Percentiles rank a stretch among this genome's conserved stretches.
Conservation (phyloP, 2,797 vertebrate species). For the Aphelocoma californica region DNA sequence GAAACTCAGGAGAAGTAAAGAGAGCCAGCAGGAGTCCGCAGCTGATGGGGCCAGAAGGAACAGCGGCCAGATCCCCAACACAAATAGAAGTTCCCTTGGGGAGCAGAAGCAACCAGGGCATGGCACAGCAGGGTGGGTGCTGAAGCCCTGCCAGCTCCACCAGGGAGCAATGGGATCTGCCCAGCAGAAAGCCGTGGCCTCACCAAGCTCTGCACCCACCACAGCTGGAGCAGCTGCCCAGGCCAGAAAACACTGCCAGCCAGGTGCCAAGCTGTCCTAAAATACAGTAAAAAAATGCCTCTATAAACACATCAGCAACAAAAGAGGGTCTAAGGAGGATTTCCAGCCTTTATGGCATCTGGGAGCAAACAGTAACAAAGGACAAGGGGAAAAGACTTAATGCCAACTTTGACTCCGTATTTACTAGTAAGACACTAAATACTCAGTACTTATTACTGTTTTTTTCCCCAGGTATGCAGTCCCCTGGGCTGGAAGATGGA, state of each 20-base stretch:
- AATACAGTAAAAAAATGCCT: neutral
- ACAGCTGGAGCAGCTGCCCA: neutral
- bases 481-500: neutral
- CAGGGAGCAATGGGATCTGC: neutral
- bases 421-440: neutral
- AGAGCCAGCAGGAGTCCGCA: neutral
- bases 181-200: neutral
- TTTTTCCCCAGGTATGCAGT: neutral
- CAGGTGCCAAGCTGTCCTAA: no score
- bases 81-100: fast-evolving
- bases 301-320: neutral
- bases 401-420: neutral
- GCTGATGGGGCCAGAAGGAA: neutral
- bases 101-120: neutral
- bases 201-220: neutral
- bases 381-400: neutral
- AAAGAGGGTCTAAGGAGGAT: no score
- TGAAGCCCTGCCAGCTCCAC: neutral
- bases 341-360: neutral
- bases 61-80: neutral
- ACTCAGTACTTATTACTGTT: neutral
- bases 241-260: neutral
- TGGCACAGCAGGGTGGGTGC: neutral
- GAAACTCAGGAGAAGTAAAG: neutral
- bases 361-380: neutral